These are phyloP conservation scores for Patella pellucida DNA, from an alignment of 2,888 invertebrate species.

Conservation along the genomic window DNA sequence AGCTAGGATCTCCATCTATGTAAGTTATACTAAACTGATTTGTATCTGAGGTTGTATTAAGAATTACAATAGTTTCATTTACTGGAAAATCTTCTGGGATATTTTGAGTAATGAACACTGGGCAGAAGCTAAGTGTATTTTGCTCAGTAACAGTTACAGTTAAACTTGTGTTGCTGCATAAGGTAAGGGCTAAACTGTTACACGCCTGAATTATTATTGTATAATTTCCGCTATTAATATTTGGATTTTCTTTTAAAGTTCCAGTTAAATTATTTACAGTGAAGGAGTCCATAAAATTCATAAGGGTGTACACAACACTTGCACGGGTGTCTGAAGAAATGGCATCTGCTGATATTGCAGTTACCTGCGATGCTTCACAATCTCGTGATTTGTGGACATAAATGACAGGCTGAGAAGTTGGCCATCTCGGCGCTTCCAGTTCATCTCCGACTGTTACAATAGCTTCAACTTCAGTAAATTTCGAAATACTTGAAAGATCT, in stretches of 20 bases:
- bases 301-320: constrained; percentile 29
- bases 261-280: constrained; percentile 30
- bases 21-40: background rate
- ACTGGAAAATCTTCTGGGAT: constrained; percentile 26
- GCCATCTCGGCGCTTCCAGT: constrained; percentile 38
- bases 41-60: background rate
- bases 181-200: constrained; percentile 13
- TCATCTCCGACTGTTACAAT: constrained; percentile 29
- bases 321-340: constrained; percentile 19
- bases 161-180: constrained; percentile 32
- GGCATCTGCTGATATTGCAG: constrained; percentile 31
- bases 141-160: constrained; percentile 27
- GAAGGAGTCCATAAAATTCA: constrained; percentile 29
- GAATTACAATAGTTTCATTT: background rate
- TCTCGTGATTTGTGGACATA: constrained; percentile 26
- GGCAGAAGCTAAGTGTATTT: constrained; percentile 33
- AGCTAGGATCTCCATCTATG: background rate
- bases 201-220: constrained; percentile 29
- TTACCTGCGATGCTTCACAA: constrained; percentile 24
- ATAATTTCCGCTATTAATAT: constrained; percentile 13
- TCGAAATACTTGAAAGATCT: constrained; percentile 31
- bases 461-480: constrained; percentile 24
- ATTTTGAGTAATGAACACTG: constrained; percentile 26
- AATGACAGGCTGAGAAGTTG: constrained; percentile 26
- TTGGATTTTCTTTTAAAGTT: constrained; percentile 13